Base-by-base conservation (phyloP, 2,113 vertebrate genomes). In the Notiomystis cincta region DNA sequence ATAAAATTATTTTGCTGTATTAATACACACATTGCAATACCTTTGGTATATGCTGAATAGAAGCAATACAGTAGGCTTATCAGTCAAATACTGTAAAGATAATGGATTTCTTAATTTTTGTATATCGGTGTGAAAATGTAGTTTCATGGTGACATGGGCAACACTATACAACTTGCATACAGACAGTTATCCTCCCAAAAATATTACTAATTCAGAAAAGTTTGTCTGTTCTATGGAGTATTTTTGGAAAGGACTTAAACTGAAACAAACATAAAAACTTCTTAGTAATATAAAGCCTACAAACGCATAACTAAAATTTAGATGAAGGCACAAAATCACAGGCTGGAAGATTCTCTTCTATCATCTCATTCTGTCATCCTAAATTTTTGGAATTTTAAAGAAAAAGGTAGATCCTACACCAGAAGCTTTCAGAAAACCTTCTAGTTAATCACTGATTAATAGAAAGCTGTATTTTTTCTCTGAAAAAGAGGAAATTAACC, bases 131-230 rank as follows among this genome's bases (percentile, higher is more conserved):
- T 7, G 35, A 62, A 88, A 71, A 75, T 6, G 9, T 9, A 66
- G 25, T 31, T 56, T 84, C 28, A 17, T 20, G 9, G 8, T 48
- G 45, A 25, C 38, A 71, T 3, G 3, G 7, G 11, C 51, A 85
- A 25, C 24, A 37, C 3, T 1, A n/a, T 5, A 14, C 0, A 3
- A 48, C 6, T 8, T 19, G 10, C 9, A 47, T 48, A 62, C 14
- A 82, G 25, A 56, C 76, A 81, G 8, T 13, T 58, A 37, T 6
- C 7, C 13, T 33, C 17, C 6, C 2, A 79, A 53, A 79, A 67
- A 45, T 40, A 31, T 20, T 61, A 44, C 22, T 18, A 37, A 78
- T 12, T 61, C 28, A 71, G 51, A 45, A 76, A 87, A 90, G 10
- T 28, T 20, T 8, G 47, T 51, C 27, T 66, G 5, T 89, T 60